Base-by-base conservation (phyloP, 2,888 invertebrate species). In the Hyposoter dolosus region DNA sequence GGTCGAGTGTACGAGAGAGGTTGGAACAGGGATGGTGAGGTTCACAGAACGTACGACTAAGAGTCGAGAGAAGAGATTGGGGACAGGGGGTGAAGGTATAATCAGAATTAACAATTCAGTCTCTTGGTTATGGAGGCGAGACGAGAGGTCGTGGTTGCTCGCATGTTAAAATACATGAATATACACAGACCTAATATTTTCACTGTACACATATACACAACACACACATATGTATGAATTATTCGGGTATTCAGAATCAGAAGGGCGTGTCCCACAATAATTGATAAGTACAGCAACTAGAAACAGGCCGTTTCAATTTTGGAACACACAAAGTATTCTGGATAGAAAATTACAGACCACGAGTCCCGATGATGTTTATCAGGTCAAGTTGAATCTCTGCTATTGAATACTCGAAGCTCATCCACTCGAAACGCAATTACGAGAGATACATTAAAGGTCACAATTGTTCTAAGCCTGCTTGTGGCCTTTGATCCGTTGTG, bases 81-180 rank as follows among this genome's bases (percentile, higher is more conserved):
- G 78, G 60, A 60, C 28, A 75, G 77, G 60, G 40, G 84, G 17
- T 72, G 79, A 84, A 87, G 86, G 85, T 86, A 85, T 90, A 91
- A 91, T 91, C 91, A 91, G 89, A 91, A 91, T 91, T 91, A 91
- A 91, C 90, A 91, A 91, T 91, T 91, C 91, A 91, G 88, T 86
- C 86, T 83, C 83, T 83, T 56, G 81, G 80, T 83, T 83, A 83
- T 81, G 50, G 74, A 65, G 79, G 65, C 45, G 76, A 78, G 74
- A 60, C 45, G 19, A 76, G 66, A 28, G 45, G 28, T 45, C 68
- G 74, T 45, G 63, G 19, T 56, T 68, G 50, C 53, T 69, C 47
- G 81, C 47, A 72, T 53, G 71, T 71, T 77, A 28, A 65, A 66
- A 23, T 74, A 74, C 45, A 75, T 68, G 53, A 66, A 81, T 74